Base-by-base conservation (phyloP, 2,797 vertebrate species). In the Gambusia yucatana region DNA sequence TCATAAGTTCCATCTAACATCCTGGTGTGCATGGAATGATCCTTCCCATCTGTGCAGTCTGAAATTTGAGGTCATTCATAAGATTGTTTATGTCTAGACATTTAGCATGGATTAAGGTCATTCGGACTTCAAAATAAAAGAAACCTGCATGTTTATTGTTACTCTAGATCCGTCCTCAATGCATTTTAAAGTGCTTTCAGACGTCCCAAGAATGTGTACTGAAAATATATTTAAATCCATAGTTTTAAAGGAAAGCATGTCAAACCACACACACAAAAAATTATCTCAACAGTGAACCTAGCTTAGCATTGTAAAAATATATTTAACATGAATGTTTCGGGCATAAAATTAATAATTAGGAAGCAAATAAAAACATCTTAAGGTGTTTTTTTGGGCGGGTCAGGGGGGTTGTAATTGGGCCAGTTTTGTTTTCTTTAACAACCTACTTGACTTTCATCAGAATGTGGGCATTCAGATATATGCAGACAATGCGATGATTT, bases 1-100 rank as follows among this genome's bases (percentile, higher is more conserved):
- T 74, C 25, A 70, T 13, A 33, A 67, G 14, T 67, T 76, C n/a
- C 36, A 59, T 46, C 46, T 57, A 59, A 71, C 20, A 48, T 55
- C 17, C 20, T 14, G 48, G 70, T 30, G 28, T 72, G 36, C 73
- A 28, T 1, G 3, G 16, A n/a, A 43, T 48, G 41, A 73, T 74
- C 10, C 43, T 73, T 52, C 33, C 48, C 48, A 17, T 55, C 48
- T 39, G 55, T 33, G 46, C 28, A 76, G 13, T 20, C 17, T 11
- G 43, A 36, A 10, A 25, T 63, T 36, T 22, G 16, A 63, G 20
- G 28, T 65, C 43, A 3, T 39, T 55, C 9, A 22, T 13, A 39
- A 25, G 36, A 28, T 44, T 69, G 13, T n/a, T 28, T 76, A 30
- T 76, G 28, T 39, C 36, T 50, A 50, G 13, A 52, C 30, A 8